Evolutionary conservation across 2,113 vertebrate species (phyloP), one percentile per base, ranked within the genome.

Genomic region (Carassius auratus): DNA sequence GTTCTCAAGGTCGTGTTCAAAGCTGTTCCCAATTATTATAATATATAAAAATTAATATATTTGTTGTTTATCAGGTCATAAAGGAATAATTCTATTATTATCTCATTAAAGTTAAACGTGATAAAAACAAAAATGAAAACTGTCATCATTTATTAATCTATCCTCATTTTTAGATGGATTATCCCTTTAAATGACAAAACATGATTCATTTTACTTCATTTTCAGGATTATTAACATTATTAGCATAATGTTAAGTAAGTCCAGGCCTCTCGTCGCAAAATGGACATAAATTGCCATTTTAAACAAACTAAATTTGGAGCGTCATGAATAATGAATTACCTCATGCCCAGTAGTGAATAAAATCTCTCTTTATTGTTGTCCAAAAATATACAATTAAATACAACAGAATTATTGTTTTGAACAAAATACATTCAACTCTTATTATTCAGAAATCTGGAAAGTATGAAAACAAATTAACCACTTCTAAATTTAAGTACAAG

Each of bases 1-100:
- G 99, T 96, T 86, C 98, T 95, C 84, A 99, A 84, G 1, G 96
- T 93, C 42, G 93, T 83, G 8, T 92, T 99, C 75, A 99, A 93
- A 0, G 95, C 94, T 0, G 97, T 99, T 62, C 97, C 97, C 88
- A 99, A 26, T 26, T 26, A 26, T 26, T 26, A 26, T 26, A 26
- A 26, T 26, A 26, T 26, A 26, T 26, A 98, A n/a, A 99, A 14
- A 15, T 76, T 45, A 5, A 76, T 17, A 57, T 38, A 61, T 82
- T 15, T 33, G 45, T 12, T 48, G 10, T 48, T 48, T 3, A 48
- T 48, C 45, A 68, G 30, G 64, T 15, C 64, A 66, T 66, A 15
- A 48, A 48, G 50, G 2, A 52, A 52, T 52, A 57, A 19, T 57
- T 33, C 26, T 2, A 0, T 9, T 19, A 30, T 12, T 57, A 10